phyloP scores from a whole-genome alignment of 2,888 invertebrate species.

The Desoria tigrina region DNA sequence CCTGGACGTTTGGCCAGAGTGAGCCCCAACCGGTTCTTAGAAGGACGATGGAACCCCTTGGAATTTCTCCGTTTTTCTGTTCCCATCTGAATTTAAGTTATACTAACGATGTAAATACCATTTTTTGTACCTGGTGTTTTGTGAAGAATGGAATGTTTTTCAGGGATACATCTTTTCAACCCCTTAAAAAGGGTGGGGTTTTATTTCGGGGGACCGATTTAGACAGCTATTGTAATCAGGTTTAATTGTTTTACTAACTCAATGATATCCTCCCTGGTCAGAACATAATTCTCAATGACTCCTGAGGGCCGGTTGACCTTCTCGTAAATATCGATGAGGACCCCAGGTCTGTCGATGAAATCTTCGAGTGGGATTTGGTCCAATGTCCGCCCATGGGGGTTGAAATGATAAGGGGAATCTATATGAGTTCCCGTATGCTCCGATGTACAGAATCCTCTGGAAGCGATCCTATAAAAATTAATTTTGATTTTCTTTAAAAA shows the following conservation, averaged over 20 bases:
- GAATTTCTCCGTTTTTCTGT: constrained; percentile 33
- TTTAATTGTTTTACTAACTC: constrained; percentile 22
- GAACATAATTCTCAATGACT: constrained; percentile 33
- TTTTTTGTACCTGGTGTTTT: too few species aligned
- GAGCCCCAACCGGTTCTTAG: constrained; percentile 33
- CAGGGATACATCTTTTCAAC: background rate
- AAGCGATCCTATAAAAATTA: constrained; percentile 28
- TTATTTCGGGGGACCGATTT: too few species aligned
- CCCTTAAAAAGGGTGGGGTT: too few species aligned
- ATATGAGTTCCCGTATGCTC: constrained; percentile 68
- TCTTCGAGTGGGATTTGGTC: constrained; percentile 60
- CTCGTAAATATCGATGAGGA: constrained; percentile 38
- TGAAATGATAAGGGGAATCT: constrained; percentile 66
- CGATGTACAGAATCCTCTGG: constrained; percentile 39
- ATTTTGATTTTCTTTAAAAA: background rate
- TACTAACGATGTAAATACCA: too few species aligned
- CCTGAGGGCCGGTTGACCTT: constrained; percentile 28
- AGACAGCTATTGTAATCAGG: background rate
- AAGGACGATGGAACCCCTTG: constrained; percentile 27
- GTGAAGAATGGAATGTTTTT: too few species aligned
- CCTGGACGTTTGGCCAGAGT: constrained; percentile 25
- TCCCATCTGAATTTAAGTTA: constrained; percentile 35
- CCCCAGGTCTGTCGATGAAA: constrained; percentile 55
- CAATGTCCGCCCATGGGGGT: constrained; percentile 58
- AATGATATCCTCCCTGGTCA: constrained; percentile 32